Percentiles rank a stretch among this genome's conserved stretches.
These are phyloP conservation scores for Channallabes apus DNA, from an alignment of 2,797 vertebrate genomes.

Conservation along the genomic window DNA sequence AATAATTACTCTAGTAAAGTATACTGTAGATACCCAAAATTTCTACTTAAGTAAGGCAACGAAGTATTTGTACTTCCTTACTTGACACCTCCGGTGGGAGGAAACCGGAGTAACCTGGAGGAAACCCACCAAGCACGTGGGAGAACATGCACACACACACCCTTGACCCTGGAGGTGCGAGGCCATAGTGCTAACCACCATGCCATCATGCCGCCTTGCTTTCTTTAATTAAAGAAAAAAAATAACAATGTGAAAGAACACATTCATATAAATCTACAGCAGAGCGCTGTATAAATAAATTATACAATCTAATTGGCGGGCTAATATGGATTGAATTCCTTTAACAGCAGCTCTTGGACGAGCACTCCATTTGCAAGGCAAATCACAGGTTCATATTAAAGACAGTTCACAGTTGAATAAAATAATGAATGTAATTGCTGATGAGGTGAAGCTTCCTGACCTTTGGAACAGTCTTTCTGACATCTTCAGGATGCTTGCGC, in stretches of 20 bases:
- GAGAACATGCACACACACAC: too few relatives aligned
- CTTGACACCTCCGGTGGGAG: too few relatives aligned
- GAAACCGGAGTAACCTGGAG: too few relatives aligned
- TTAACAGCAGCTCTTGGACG: background rate
- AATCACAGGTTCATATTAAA: background rate
- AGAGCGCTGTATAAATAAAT: background rate
- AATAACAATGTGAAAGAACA: background rate
- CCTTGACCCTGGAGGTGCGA: too few relatives aligned
- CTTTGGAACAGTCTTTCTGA: background rate
- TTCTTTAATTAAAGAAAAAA: too few relatives aligned
- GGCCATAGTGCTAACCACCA: too few relatives aligned
- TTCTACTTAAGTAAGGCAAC: too few relatives aligned
- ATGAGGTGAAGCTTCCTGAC: background rate
- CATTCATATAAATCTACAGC: background rate
- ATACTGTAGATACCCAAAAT: too few relatives aligned
- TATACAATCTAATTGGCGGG: background rate
- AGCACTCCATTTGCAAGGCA: background rate
- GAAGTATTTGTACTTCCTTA: too few relatives aligned
- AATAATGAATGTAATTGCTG: background rate
- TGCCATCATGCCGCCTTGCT: too few relatives aligned
- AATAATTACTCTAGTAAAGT: too few relatives aligned
- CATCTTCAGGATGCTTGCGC: background rate
- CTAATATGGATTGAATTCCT: background rate
- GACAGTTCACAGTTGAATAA: background rate
- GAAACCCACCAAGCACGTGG: too few relatives aligned